These are phyloP conservation scores for Drosophila bifasciata DNA, from an alignment of 1,140 invertebrate species.

Conservation along the genomic window DNA sequence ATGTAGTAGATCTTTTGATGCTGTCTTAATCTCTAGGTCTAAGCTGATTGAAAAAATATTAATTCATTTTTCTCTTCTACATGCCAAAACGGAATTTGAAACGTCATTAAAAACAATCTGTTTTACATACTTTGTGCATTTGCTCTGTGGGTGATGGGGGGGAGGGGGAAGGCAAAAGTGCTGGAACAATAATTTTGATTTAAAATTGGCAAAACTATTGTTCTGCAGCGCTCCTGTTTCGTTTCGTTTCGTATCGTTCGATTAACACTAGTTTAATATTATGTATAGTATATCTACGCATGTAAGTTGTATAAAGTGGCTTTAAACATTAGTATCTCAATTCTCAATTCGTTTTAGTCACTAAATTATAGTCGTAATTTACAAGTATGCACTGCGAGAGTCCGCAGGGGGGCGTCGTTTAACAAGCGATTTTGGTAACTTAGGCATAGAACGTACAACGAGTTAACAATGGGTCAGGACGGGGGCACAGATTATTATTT, in stretches of 20 bases:
- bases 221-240: conserved; percentile 53
- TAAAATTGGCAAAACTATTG: conserved; percentile 47
- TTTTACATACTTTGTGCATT: conserved; percentile 54
- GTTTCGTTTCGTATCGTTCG: conserved; percentile 8
- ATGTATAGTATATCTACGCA: conserved; percentile 41
- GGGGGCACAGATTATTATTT: conserved; percentile 23
- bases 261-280: conserved; percentile 62
- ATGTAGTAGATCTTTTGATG: conserved; percentile 74
- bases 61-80: conserved; percentile 56
- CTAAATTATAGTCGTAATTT: conserved; percentile 66
- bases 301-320: conserved; percentile 53
- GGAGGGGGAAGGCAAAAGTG: conserved; percentile 24
- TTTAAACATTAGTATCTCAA: conserved; percentile 67
- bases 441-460: conserved; percentile 70
- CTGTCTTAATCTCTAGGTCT: conserved; percentile 72
- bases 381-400: conserved; percentile 67
- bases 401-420: conserved; percentile 34
- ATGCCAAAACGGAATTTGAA: conserved; percentile 54
- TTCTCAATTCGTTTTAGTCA: conserved; percentile 51
- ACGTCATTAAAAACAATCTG: conserved; percentile 28
- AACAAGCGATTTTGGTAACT: conserved; percentile 54
- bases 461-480: conserved; percentile 62
- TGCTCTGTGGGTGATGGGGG: conserved; percentile 16
- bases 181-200: conserved; percentile 36
- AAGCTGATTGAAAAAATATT: conserved; percentile 57